These are phyloP conservation scores for Limnephilus lunatus DNA, from an alignment of 2,888 invertebrate species.

Conservation along the genomic window DNA sequence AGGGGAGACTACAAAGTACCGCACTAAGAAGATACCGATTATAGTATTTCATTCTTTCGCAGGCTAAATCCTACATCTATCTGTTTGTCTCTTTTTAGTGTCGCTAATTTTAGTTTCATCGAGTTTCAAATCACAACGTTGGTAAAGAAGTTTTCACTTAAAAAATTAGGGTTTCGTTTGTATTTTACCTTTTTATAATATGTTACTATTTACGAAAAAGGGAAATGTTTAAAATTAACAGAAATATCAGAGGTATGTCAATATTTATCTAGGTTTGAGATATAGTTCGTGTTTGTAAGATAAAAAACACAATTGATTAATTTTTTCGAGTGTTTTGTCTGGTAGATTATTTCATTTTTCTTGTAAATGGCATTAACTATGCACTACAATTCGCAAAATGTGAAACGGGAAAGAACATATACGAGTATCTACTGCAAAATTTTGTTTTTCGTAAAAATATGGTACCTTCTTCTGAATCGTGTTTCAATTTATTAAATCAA, in stretches of 20 bases:
- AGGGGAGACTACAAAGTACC: no score
- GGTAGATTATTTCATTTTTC: not conserved
- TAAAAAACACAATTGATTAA: not conserved
- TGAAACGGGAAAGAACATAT: not conserved
- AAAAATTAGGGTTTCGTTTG: no score
- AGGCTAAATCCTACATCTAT: no score
- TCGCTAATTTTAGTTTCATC: no score
- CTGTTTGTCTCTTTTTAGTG: no score
- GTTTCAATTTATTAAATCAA: conserved; percentile 37
- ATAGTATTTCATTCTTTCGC: no score
- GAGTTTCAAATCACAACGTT: no score
- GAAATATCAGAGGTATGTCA: not conserved
- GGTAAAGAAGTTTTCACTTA: no score
- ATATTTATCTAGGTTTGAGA: not conserved
- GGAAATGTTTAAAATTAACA: not conserved
- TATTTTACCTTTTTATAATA: no score
- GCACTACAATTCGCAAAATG: not conserved
- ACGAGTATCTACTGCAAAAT: no score
- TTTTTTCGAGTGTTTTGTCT: not conserved
- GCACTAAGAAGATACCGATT: no score
- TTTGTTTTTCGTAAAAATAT: not conserved
- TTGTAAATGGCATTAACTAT: not conserved
- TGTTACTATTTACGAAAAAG: not conserved
- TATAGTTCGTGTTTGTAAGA: not conserved
- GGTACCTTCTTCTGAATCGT: conserved; percentile 4